Evolutionary conservation across 2,888 invertebrate species (phyloP).

Genomic region (Parnassius orleans): DNA sequence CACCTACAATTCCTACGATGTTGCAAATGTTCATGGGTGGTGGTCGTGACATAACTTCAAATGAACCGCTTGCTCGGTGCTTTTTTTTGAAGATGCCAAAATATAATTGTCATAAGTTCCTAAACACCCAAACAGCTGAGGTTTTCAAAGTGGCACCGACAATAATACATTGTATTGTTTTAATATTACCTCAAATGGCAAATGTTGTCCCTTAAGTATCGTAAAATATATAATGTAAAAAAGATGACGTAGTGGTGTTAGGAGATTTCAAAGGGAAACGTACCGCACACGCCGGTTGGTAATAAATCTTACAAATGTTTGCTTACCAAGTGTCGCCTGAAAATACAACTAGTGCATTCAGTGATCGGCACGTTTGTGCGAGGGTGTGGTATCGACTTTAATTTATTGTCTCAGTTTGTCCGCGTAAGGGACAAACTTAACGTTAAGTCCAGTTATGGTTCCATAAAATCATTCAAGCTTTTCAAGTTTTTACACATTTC

Average conservation of each 20-base stretch:
- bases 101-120: too few relatives aligned
- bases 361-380: conserved; percentile 57
- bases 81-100: too few relatives aligned
- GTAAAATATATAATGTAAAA: conserved; percentile 5
- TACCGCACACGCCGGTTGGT: conserved; percentile 61
- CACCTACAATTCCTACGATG: too few relatives aligned
- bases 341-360: conserved; percentile 61
- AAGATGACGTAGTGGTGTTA: conserved; percentile 7
- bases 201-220: background rate
- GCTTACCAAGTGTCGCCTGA: conserved; percentile 67
- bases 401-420: conserved; percentile 39
- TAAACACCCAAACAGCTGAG: too few relatives aligned
- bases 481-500: too few relatives aligned
- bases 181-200: background rate
- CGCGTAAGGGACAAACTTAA: background rate
- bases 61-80: too few relatives aligned
- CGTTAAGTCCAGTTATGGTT: too few relatives aligned
- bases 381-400: conserved; percentile 57
- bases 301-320: conserved; percentile 73
- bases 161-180: too few relatives aligned
- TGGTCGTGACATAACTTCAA: too few relatives aligned
- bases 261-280: conserved; percentile 35
- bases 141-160: too few relatives aligned
- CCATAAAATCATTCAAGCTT: too few relatives aligned
- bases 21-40: too few relatives aligned